Percentiles rank a stretch among this genome's conserved stretches.
Evolutionary conservation across 2,888 invertebrate species (phyloP).

Genomic region (Phaonia tiefii): DNA sequence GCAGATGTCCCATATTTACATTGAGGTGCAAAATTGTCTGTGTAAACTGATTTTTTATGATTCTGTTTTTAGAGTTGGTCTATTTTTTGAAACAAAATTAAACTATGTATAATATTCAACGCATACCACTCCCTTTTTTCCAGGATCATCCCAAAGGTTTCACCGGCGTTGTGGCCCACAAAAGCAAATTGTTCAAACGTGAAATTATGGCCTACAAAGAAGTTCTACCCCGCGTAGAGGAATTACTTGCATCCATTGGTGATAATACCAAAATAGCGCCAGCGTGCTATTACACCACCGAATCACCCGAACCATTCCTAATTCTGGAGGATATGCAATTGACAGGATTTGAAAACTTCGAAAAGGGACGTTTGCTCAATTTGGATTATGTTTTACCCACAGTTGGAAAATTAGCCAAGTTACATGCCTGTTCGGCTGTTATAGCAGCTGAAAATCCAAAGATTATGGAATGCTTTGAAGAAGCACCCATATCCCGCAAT

Average conservation of each 20-base stretch:
- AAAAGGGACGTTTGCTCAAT: conserved; percentile 82
- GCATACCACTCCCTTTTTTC: background rate
- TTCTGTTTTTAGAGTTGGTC: background rate
- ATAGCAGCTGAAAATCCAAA: conserved; percentile 74
- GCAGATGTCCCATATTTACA: too few species aligned
- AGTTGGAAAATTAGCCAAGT: conserved; percentile 82
- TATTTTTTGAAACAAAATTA: background rate
- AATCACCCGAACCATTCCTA: conserved; percentile 78
- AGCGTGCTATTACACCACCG: conserved; percentile 78
- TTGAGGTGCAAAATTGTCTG: too few species aligned
- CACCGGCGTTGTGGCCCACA: conserved; percentile 78
- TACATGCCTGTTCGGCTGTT: conserved; percentile 82
- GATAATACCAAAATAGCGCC: conserved; percentile 78
- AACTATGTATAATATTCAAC: too few species aligned
- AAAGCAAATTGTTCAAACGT: conserved; percentile 78
- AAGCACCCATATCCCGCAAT: conserved; percentile 78
- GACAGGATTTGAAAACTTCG: conserved; percentile 82
- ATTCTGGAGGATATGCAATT: conserved; percentile 83
- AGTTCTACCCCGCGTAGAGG: conserved; percentile 76
- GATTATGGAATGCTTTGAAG: conserved; percentile 76
- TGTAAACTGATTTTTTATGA: background rate
- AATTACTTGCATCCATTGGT: conserved; percentile 75
- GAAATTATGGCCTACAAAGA: conserved; percentile 78
- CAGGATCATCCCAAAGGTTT: conserved; percentile 78
- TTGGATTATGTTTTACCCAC: conserved; percentile 81